Evolutionary conservation across 1,140 invertebrate genomes (phyloP), one percentile per base, ranked within the genome.

Genomic region (Zaprionus ornatus): DNA sequence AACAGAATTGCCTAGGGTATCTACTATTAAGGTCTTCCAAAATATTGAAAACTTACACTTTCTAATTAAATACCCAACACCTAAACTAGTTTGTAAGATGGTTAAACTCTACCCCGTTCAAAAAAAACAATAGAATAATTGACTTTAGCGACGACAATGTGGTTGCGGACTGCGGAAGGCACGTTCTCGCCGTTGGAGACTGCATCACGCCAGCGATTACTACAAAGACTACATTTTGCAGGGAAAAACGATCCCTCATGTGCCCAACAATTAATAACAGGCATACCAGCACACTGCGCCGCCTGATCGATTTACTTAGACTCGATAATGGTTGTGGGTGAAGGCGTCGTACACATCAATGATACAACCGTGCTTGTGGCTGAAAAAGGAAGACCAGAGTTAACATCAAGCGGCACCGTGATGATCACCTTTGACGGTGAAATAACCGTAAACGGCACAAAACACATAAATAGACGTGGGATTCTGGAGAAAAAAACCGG

Each of bases 41-140:
- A 32, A 62, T 32, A 23, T 15, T 19, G n/a, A 55, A 17, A 1
- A 55, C 12, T 6, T 55, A 9, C 37, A 65, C 19, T 65, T 65
- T 27, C 10, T 65, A 0, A 65, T 65, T 12, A 40, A 65, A 29
- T 65, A 37, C 6, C 62, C 35, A 1, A 40, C 25, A 27, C 50
- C 32, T n/a, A 4, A 21, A 10, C 21, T 63, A 52, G 12, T 5
- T 27, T 65, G 61, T 64, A 59, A 64, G 12, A 64, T 59, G 59
- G 55, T 62, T 15, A 37, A 63, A 27, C 21, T 72, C 45, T 27
- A 32, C 32, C 68, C 60, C 10, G 37, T 71, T 32, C 52, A 71
- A 17, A 54, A 57, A n/a, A 57, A 65, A 72, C 19, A 61, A 62
- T 19, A 55, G 19, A 62, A 55, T 70, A 70, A 19, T 37, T 35